These are phyloP conservation scores for Drosophila fuyamai DNA, from an alignment of 1,140 invertebrate genomes.

Conservation along the genomic window DNA sequence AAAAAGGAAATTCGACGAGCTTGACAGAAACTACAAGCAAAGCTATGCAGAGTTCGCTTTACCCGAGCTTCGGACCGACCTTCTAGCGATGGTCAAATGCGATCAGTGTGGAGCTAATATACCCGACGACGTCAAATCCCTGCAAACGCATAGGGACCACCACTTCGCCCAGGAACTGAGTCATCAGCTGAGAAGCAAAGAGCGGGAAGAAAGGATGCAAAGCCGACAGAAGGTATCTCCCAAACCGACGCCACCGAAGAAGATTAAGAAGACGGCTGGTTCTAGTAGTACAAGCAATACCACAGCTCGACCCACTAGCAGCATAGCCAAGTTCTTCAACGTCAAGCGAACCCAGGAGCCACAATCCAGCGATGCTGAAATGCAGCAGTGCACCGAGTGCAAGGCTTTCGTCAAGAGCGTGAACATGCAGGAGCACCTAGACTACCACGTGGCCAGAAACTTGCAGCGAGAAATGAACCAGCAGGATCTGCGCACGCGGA, in stretches of 20 bases:
- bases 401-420: constrained; percentile 86
- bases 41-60: constrained; percentile 73
- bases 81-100: constrained; percentile 85
- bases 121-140: constrained; percentile 64
- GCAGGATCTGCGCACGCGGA: constrained; percentile 57
- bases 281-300: neutral
- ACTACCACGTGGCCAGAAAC: constrained; percentile 90
- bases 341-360: constrained; percentile 24
- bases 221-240: constrained; percentile 17
- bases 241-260: constrained; percentile 39
- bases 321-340: constrained; percentile 64
- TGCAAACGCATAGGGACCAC: constrained; percentile 87
- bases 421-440: constrained; percentile 88
- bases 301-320: constrained; percentile 15
- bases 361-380: constrained; percentile 42
- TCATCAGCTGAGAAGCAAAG: constrained; percentile 85
- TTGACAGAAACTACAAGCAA: constrained; percentile 36
- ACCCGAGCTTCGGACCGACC: constrained; percentile 44
- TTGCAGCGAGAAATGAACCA: constrained; percentile 85
- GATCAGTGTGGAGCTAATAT: constrained; percentile 85
- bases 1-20: constrained; percentile 58
- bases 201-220: constrained; percentile 61
- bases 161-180: constrained; percentile 87
- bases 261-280: constrained; percentile 38
- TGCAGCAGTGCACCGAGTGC: constrained; percentile 88